Evolutionary conservation across 1,140 invertebrate species (phyloP), one percentile per base, ranked within the genome.

Genomic region (Capitella teleta): DNA sequence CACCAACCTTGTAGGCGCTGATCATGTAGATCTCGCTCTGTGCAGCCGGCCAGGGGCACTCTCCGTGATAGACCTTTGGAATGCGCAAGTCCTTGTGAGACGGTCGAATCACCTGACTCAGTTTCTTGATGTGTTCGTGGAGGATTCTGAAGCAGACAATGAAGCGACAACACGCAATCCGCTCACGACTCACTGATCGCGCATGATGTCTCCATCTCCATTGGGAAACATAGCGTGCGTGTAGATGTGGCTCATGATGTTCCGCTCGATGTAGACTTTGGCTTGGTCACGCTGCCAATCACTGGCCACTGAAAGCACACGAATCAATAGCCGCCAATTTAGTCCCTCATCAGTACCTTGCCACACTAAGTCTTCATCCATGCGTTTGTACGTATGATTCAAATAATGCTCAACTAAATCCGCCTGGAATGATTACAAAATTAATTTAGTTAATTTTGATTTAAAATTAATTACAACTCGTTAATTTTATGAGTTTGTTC

Each of bases 11-110:
- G 71, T 92, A 96, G 3, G 88, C 90, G 57, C 89, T 85, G 61
- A 98, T 85, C 56, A 88, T 83, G 43, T 80, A 77, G n/a, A 98
- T 79, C 72, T 92, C 88, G 37, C 85, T 81, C 73, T 98, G 93
- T 32, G 94, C 93, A 57, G 90, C 87, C n/a, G 88, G 83, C 93
- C 90, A 98, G 1, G 94, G 94, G 68, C 86, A 91, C 61, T 97
- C 93, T 59, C 84, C 83, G 63, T 68, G 67, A 47, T 67, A 71
- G 64, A 78, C 74, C 62, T 82, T 83, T 19, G 86, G 83, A 61
- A 90, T 87, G 57, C 83, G 77, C 28, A 92, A 73, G 68, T 88
- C 82, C 61, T 85, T 83, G 64, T 89, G 86, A 44, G 81, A 78
- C 5, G 87, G 86, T 12, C 82, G 84, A n/a, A 92, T 80, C 1